A percentile compares a stretch with the other conserved stretches of the same genome.
Evolutionary conservation across 2,113 vertebrate species (phyloP).

Genomic region (Shinisaurus crocodilurus): DNA sequence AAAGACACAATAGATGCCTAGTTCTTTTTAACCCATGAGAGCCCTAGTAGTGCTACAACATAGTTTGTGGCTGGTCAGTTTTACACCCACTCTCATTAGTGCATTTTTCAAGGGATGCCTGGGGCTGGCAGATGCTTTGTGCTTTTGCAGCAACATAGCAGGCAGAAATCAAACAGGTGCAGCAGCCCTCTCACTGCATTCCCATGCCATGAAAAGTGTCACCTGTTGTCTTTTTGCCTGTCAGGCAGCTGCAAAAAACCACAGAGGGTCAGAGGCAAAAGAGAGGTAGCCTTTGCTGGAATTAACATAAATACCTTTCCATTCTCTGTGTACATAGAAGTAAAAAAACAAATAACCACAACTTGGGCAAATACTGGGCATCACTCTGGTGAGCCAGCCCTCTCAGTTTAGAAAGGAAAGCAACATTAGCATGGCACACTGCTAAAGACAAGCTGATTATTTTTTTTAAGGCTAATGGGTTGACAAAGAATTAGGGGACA

Average conservation of each 20-base stretch:
- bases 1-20: neutral
- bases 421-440: neutral
- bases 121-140: neutral
- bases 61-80: neutral
- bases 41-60: neutral
- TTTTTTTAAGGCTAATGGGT: slow-evolving; percentile 17
- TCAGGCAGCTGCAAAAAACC: neutral
- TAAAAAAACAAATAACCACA: neutral
- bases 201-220: neutral
- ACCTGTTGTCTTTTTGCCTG: neutral
- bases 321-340: neutral
- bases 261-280: neutral
- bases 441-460: neutral
- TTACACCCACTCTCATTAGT: neutral
- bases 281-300: neutral
- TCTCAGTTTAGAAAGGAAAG: neutral
- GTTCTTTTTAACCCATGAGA: neutral
- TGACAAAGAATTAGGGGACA: slow-evolving; percentile 21
- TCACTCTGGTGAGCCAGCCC: neutral
- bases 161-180: neutral
- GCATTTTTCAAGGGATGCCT: neutral
- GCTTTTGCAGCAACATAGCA: neutral
- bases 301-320: neutral
- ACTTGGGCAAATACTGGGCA: neutral
- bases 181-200: neutral